phyloP scores from a whole-genome alignment of 2,797 vertebrate species.

The Anableps anableps region DNA sequence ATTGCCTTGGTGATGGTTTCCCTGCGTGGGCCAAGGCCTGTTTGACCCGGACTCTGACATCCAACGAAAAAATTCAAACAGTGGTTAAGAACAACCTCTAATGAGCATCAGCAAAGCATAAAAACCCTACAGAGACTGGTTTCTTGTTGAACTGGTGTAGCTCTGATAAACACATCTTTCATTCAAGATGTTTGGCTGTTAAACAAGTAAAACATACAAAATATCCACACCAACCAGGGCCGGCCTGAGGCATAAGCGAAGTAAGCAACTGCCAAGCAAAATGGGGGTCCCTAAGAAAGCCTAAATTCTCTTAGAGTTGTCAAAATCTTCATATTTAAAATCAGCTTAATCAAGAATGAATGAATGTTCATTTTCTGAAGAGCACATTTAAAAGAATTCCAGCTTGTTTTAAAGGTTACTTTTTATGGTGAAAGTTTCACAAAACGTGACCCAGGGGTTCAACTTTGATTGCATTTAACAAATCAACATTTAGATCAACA shows the following conservation, averaged over 20 bases:
- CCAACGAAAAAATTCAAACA: conserved; percentile 32
- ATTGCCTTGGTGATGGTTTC: conserved; percentile 70
- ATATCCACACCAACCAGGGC: not conserved
- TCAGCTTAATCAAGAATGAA: not conserved
- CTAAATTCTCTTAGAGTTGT: not conserved
- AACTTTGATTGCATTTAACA: not conserved
- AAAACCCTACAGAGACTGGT: not conserved
- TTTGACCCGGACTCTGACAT: conserved; percentile 56
- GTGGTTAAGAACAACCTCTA: conserved; percentile 37
- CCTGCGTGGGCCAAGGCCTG: conserved; percentile 52
- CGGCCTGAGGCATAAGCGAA: not conserved
- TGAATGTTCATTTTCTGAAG: not conserved
- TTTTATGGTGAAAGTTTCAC: not conserved
- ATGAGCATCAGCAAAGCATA: not conserved
- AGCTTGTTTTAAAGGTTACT: not conserved
- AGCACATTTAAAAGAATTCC: not conserved
- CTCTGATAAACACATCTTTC: not conserved
- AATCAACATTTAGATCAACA: not conserved
- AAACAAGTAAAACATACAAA: not conserved
- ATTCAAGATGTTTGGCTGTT: not conserved
- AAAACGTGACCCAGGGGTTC: not conserved
- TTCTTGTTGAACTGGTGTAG: not conserved
- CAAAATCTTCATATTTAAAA: not conserved
- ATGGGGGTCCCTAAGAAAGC: not conserved
- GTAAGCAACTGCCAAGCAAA: not conserved